A percentile compares a stretch with the other conserved stretches of the same genome.
Evolutionary conservation across 2,113 vertebrate genomes (phyloP).

Genomic region (Salvelinus namaycush): DNA sequence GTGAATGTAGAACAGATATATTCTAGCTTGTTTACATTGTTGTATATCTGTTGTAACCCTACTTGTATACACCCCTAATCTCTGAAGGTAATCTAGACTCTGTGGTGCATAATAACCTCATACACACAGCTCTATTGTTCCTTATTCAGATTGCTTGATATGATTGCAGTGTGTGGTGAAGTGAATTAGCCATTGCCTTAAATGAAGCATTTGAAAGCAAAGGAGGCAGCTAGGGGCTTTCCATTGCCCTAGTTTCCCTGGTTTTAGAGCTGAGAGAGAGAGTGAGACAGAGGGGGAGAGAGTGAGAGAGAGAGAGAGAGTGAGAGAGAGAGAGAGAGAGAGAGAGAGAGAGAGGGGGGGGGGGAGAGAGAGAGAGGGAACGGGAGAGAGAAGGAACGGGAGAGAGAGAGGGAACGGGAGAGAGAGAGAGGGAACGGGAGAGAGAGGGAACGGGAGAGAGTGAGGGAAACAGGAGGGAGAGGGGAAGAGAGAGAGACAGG

Average conservation of each 20-base stretch:
- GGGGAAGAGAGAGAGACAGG: too few species aligned
- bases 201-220: slow-evolving; percentile 1
- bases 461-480: too few species aligned
- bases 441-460: too few species aligned
- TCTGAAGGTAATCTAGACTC: slow-evolving; percentile 20
- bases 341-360: too few species aligned
- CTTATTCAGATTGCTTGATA: not conserved
- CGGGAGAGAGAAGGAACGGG: too few species aligned
- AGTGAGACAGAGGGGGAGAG: too few species aligned
- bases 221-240: slow-evolving; percentile 41
- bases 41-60: slow-evolving; percentile 56
- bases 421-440: too few species aligned
- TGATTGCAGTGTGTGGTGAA: slow-evolving; percentile 16
- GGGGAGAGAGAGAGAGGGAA: too few species aligned
- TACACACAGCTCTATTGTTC: not conserved
- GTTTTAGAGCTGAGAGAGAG: not conserved
- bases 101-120: slow-evolving; percentile 11
- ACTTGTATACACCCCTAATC: not conserved
- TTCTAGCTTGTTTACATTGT: slow-evolving; percentile 48
- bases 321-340: too few species aligned
- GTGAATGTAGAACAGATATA: slow-evolving; percentile 39
- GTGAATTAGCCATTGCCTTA: not conserved
- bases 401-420: too few species aligned
- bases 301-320: too few species aligned
- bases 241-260: slow-evolving; percentile 41